Percentiles rank a stretch among this genome's conserved stretches.
Evolutionary conservation across 2,888 invertebrate species (phyloP).

Genomic region (Leptinotarsa haldemani): DNA sequence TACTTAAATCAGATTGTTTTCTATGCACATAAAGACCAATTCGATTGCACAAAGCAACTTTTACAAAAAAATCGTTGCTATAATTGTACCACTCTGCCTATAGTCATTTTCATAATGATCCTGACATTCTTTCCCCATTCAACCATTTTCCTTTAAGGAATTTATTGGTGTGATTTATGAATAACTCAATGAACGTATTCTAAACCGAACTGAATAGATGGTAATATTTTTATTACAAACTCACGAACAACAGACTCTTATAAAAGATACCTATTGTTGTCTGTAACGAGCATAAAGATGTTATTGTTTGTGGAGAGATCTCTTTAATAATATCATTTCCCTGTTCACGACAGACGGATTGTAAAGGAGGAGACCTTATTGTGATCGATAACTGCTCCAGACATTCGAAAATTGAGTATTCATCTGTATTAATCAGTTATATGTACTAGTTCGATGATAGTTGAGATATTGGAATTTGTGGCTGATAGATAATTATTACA

Average conservation of each 20-base stretch:
- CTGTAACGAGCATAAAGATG: constrained; percentile 7
- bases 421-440: too few relatives aligned
- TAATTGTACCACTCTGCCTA: too few relatives aligned
- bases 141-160: too few relatives aligned
- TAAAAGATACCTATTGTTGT: constrained; percentile 1
- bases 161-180: not conserved
- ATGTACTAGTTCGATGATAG: too few relatives aligned
- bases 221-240: not conserved
- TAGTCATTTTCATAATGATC: too few relatives aligned
- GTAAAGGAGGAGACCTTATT: not conserved
- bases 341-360: not conserved
- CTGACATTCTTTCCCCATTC: too few relatives aligned
- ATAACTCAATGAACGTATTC: not conserved
- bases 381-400: not conserved
- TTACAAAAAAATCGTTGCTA: too few relatives aligned
- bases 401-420: not conserved
- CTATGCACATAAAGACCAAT: too few relatives aligned
- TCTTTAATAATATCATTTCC: constrained; percentile 15
- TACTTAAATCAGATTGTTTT: too few relatives aligned
- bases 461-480: too few relatives aligned
- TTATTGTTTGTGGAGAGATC: constrained; percentile 22
- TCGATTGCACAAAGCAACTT: too few relatives aligned
- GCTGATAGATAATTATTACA: too few relatives aligned
- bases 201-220: not conserved
- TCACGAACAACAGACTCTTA: not conserved